These are phyloP conservation scores for Pempheris klunzingeri DNA, from an alignment of 2,797 vertebrate species.

Conservation along the genomic window DNA sequence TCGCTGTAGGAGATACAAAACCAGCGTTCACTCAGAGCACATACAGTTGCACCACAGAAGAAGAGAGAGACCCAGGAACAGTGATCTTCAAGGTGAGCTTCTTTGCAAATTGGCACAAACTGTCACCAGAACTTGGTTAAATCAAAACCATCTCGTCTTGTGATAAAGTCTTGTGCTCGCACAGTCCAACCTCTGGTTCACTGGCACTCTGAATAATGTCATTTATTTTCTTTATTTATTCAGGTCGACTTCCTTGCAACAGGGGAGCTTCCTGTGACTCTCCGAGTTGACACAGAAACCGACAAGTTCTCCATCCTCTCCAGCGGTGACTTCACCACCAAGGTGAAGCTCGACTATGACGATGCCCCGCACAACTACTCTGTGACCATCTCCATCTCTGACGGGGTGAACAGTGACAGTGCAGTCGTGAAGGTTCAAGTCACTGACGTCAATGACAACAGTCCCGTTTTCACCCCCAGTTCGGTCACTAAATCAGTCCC, in stretches of 20 bases:
- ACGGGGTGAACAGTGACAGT: conserved; percentile 69
- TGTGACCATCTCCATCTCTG: conserved; percentile 81
- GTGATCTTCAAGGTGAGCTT: conserved; percentile 27
- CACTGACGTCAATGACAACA: conserved; percentile 86
- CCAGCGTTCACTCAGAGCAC: conserved; percentile 2
- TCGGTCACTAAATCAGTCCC: conserved; percentile 25
- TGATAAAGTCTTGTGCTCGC: too few relatives aligned
- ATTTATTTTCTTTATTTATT: too few relatives aligned
- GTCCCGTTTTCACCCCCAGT: conserved; percentile 73
- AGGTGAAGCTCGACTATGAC: conserved; percentile 79
- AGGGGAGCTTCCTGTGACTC: conserved; percentile 19
- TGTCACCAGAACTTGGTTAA: too few relatives aligned
- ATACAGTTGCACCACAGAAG: conserved; percentile 11
- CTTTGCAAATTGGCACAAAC: too few relatives aligned
- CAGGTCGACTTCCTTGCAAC: too few relatives aligned
- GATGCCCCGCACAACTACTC: conserved; percentile 78
- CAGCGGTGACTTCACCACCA: conserved; percentile 75
- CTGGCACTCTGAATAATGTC: too few relatives aligned
- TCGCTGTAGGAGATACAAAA: conserved; percentile 6
- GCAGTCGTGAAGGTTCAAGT: conserved; percentile 79
- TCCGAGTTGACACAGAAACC: conserved; percentile 68
- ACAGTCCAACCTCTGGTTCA: too few relatives aligned
- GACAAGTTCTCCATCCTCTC: conserved; percentile 76
- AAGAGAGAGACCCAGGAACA: conserved; percentile 16
- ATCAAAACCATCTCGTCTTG: too few relatives aligned